Conservation (phyloP, 1,140 invertebrate species). For the Galendromus occidentalis region DNA sequence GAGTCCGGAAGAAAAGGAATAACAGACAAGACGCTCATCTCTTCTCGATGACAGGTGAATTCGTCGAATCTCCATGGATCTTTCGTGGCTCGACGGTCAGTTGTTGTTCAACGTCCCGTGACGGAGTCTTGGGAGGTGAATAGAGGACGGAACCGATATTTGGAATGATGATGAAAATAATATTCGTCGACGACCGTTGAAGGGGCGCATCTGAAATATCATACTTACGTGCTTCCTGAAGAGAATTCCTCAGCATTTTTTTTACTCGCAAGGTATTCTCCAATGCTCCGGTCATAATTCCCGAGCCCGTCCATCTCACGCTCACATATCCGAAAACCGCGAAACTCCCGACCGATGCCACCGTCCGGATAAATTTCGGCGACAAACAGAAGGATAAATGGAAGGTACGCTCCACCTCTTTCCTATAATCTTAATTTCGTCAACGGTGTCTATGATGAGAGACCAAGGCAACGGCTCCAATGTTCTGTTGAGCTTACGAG, state of each 20-base stretch:
- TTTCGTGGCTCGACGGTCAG: constrained; percentile 16
- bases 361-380: constrained; percentile 19
- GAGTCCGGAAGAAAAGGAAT: too few relatives aligned
- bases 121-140: constrained; percentile 19
- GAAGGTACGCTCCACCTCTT: constrained; percentile 14
- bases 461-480: too few relatives aligned
- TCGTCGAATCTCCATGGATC: constrained; percentile 21
- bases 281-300: not conserved
- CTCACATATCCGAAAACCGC: constrained; percentile 19
- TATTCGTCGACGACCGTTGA: not conserved
- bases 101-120: constrained; percentile 20
- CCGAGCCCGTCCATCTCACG: constrained; percentile 17
- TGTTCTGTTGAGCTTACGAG: too few relatives aligned
- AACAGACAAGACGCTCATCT: too few relatives aligned
- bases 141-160: not conserved
- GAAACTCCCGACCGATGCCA: constrained; percentile 22
- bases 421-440: too few relatives aligned
- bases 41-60: constrained; percentile 10
- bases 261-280: constrained; percentile 9
- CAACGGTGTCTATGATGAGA: too few relatives aligned
- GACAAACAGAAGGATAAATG: constrained; percentile 19
- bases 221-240: too few relatives aligned
- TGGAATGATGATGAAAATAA: not conserved
- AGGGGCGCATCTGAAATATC: too few relatives aligned
- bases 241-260: not conserved